Evolutionary conservation across 1,140 invertebrate species (phyloP).

Genomic region (Drosophila lacteicornis): DNA sequence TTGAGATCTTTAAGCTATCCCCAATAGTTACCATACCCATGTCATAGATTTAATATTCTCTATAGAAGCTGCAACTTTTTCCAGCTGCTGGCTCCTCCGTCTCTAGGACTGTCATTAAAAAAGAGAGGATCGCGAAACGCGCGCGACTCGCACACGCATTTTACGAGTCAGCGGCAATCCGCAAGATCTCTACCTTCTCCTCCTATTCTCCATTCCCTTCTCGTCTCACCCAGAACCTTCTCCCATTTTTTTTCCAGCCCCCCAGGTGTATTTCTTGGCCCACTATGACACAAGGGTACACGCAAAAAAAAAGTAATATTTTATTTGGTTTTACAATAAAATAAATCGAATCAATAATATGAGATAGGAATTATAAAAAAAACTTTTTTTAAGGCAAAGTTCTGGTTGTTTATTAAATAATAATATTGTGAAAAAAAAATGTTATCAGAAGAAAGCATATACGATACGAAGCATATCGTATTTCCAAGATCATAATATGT

Average conservation of each 20-base stretch:
- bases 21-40: slow-evolving; percentile 10
- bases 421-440: neutral
- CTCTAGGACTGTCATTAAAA: slow-evolving; percentile 81
- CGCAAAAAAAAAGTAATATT: neutral
- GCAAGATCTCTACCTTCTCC: slow-evolving; percentile 32
- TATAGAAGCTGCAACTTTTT: slow-evolving; percentile 18
- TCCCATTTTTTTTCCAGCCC: slow-evolving; percentile 6
- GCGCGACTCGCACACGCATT: slow-evolving; percentile 82
- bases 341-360: neutral
- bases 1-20: neutral
- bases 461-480: too few species aligned
- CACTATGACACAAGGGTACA: slow-evolving; percentile 57
- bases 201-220: neutral
- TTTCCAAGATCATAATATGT: too few species aligned
- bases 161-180: slow-evolving; percentile 70
- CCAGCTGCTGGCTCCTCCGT: slow-evolving; percentile 30
- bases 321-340: neutral
- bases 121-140: slow-evolving; percentile 47
- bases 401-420: neutral
- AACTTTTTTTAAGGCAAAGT: neutral
- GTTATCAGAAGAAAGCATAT: too few species aligned
- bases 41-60: slow-evolving; percentile 9
- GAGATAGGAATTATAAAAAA: neutral
- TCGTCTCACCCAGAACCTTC: slow-evolving; percentile 1
- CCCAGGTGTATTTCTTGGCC: slow-evolving; percentile 48